Evolutionary conservation across 2,888 invertebrate species (phyloP).

Genomic region (Clunio marinus): DNA sequence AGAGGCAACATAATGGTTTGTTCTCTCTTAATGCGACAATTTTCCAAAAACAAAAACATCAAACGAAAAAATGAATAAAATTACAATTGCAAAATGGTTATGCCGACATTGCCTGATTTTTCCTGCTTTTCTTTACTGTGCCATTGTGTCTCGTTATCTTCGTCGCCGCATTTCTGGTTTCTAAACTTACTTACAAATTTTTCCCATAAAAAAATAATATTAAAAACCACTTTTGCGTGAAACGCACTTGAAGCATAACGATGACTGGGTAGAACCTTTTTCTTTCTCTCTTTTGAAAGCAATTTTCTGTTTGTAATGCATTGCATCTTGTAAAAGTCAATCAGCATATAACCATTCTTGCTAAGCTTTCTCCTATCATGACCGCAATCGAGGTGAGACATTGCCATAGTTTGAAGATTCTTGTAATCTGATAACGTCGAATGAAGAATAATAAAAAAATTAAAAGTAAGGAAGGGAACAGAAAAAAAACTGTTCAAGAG

Average conservation of each 20-base stretch:
- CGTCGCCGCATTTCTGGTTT: neutral
- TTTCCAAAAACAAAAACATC: neutral
- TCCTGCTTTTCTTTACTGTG: neutral
- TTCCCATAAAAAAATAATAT: too few species aligned
- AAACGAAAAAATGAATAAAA: too few species aligned
- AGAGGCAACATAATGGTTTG: slow-evolving; percentile 7
- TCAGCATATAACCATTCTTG: slow-evolving; percentile 15
- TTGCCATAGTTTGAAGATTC: neutral
- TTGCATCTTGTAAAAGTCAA: neutral
- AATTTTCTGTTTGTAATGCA: neutral
- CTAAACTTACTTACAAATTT: too few species aligned
- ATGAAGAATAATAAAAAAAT: neutral
- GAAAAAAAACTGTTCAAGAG: neutral
- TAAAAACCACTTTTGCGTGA: neutral
- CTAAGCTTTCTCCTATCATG: slow-evolving; percentile 1
- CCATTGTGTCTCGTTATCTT: slow-evolving; percentile 15
- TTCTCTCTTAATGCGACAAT: neutral
- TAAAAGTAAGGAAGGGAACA: neutral
- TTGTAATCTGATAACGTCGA: slow-evolving; percentile 8
- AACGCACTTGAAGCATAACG: slow-evolving; percentile 21
- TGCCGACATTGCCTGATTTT: too few species aligned
- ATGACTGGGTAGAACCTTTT: slow-evolving; percentile 2
- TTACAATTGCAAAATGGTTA: neutral
- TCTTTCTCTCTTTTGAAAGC: too few species aligned
- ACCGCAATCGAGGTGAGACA: slow-evolving; percentile 19